phyloP scores from a whole-genome alignment of 2,888 invertebrate species.

The Drosophila mayaguana region DNA sequence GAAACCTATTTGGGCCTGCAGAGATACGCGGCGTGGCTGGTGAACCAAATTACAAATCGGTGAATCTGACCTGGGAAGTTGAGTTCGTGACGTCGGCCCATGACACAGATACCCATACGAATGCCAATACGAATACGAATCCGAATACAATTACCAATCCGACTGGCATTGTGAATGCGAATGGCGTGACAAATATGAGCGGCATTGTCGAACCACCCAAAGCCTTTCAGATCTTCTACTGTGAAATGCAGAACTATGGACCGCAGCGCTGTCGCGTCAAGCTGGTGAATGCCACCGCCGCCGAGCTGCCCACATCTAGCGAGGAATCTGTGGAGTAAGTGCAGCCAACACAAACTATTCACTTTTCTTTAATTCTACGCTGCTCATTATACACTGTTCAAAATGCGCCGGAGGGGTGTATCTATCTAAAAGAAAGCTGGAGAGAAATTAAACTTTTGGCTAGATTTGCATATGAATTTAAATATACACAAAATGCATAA shows the following conservation, averaged over 20 bases:
- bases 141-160: slow-evolving; percentile 17
- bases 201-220: slow-evolving; percentile 84
- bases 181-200: slow-evolving; percentile 77
- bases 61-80: slow-evolving; percentile 85
- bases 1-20: slow-evolving; percentile 54
- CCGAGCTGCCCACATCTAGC: slow-evolving; percentile 38
- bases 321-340: slow-evolving; percentile 38
- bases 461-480: slow-evolving; percentile 4
- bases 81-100: slow-evolving; percentile 80
- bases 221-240: slow-evolving; percentile 90
- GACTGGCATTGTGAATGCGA: slow-evolving; percentile 38
- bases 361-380: slow-evolving; percentile 2
- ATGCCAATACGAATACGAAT: slow-evolving; percentile 30
- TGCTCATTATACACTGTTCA: slow-evolving; percentile 5
- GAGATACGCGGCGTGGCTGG: slow-evolving; percentile 85
- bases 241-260: slow-evolving; percentile 92
- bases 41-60: slow-evolving; percentile 85
- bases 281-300: slow-evolving; percentile 74
- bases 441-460: slow-evolving; percentile 3
- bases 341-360: slow-evolving; percentile 13
- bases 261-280: slow-evolving; percentile 90
- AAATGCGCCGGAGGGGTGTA: not conserved
- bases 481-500: not conserved
- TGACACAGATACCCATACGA: slow-evolving; percentile 58
- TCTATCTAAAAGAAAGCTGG: slow-evolving; percentile 1